Base-by-base conservation (phyloP, 2,888 invertebrate genomes). In the Conomelus anceps region DNA sequence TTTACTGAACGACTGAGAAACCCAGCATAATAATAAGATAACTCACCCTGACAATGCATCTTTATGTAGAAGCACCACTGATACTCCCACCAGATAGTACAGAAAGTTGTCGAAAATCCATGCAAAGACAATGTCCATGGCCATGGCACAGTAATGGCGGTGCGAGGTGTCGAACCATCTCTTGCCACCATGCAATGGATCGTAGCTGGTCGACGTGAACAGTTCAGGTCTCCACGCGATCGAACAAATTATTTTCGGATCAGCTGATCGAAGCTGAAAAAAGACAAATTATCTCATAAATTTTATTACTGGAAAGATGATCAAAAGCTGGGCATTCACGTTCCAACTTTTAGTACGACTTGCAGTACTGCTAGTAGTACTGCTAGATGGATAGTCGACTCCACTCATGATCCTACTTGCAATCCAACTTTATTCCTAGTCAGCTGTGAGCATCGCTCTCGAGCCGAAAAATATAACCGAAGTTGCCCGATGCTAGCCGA, bases 201-300 rank as follows among this genome's bases (percentile, higher is more conserved):
- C 94, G 91, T 95, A 96, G 17, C 94, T 94, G 7, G 93, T 92
- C 7, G 95, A 94, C n/a, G 96, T 94, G 92, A 96, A 95, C 92
- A 94, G 94, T 91, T 95, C 94, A 0, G 96, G 96, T 87, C 97
- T 94, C 94, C 96, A 97, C 89, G 97, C 96, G 91, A 97, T 93
- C 0, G 96, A 96, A 41, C 96, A 96, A 0, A 97, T 95, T 87
- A 98, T 97, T 90, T 94, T 93, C 0, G 96, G 96, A 92, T 97
- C 95, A 26, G 93, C 94, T 92, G 94, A 94, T 91, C 96, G 94
- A 89, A 96, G 95, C 96, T 96, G 92, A 11, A 93, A 92, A 87
- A 86, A 89, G 22, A 86, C 29, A 89, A 86, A 90, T n/a, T n/a
- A n/a, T n/a, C n/a, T n/a, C n/a, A n/a, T n/a, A n/a, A n/a, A n/a